Evolutionary conservation across 2,113 vertebrate species (phyloP), one percentile per base, ranked within the genome.

Genomic region (Nesoenas mayeri): DNA sequence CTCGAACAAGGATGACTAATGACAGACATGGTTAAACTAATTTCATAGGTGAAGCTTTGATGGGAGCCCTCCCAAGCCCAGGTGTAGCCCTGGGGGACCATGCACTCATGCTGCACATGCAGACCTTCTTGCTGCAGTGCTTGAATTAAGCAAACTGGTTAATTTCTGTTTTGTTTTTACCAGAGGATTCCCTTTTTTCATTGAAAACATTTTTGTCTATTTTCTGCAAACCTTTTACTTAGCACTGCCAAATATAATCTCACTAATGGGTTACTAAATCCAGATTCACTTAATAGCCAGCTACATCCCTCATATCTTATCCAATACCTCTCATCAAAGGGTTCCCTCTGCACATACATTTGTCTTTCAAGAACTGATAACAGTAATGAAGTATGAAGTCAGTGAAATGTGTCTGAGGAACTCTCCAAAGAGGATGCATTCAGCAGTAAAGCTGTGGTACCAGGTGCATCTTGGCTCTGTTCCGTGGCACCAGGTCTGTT

Each of bases 1-100:
- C 71, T 91, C 62, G 10, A 18, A 70, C 60, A 71, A 89, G 72
- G 69, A 82, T 91, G 95, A 83, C 57, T 89, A 81, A 96, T 70
- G 91, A 79, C 85, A 92, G 88, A 58, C 42, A 34, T 17, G 78
- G 89, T 79, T 89, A 73, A 95, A 90, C 57, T 89, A 38, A 94
- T 96, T 91, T 11, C 58, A 58, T 8, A 60, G 89, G 89, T 72
- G 94, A 84, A 56, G 69, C 26, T 66, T 34, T 13, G 14, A 18
- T 47, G 54, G 88, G 67, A 80, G 79, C 69, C 51, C 73, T 51
- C 14, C 4, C 80, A 54, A 85, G 34, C 44, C 50, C 91, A 94
- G 90, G 94, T 83, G 6, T 16, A 62, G 89, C 91, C 78, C 1
- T 13, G 32, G 73, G 61, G 75, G 67, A 47, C 64, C 3, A 1